These are phyloP conservation scores for Diglossa brunneiventris DNA, from an alignment of 2,113 vertebrate genomes.

Conservation along the genomic window DNA sequence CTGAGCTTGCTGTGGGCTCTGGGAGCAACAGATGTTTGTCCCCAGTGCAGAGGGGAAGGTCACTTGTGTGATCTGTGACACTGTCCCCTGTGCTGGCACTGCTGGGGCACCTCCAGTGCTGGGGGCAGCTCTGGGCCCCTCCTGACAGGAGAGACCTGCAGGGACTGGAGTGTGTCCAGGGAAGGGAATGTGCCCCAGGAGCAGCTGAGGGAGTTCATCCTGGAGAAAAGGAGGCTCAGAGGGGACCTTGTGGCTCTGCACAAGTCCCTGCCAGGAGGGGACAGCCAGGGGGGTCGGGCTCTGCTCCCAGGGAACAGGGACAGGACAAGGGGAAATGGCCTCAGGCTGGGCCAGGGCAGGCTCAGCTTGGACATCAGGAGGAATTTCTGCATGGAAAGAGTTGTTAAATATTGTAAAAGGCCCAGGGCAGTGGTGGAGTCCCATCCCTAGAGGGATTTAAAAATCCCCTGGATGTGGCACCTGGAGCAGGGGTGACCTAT, in stretches of 20 bases:
- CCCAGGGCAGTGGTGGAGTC: neutral
- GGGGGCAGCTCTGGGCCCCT: neutral
- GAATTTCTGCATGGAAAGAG: rapidly evolving
- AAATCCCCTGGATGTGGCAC: neutral
- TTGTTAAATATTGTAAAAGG: neutral
- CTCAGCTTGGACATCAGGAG: rapidly evolving
- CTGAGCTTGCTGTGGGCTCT: rapidly evolving
- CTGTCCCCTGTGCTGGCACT: neutral
- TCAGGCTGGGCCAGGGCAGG: neutral
- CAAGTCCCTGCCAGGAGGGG: neutral
- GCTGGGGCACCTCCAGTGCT: neutral
- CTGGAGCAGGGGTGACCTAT: neutral
- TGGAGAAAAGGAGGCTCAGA: neutral
- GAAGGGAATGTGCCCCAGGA: neutral
- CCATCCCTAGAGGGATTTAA: neutral
- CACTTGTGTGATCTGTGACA: neutral
- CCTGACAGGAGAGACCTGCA: neutral
- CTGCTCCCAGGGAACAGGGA: neutral
- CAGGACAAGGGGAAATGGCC: neutral
- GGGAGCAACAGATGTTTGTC: neutral
- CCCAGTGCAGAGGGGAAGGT: neutral
- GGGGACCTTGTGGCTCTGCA: neutral
- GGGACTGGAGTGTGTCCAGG: neutral
- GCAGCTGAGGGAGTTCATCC: neutral
- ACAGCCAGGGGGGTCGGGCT: neutral